Conservation (phyloP, 64 coral and sea anemone genomes). For the Catalaphyllia jardinei region DNA sequence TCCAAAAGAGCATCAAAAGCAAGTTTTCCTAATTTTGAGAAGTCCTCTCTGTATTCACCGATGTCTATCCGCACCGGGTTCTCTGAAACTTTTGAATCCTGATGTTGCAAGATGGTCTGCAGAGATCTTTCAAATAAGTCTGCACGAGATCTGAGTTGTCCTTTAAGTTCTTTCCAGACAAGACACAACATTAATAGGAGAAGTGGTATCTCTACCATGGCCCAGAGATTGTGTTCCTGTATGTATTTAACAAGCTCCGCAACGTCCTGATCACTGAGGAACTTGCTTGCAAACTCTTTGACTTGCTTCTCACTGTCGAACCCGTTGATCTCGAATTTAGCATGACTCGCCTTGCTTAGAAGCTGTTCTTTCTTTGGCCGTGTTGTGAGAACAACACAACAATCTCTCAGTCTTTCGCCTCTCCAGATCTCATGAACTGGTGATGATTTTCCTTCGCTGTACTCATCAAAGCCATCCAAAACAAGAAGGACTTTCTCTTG, state of each 20-base stretch:
- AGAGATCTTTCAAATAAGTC: constrained; percentile 14
- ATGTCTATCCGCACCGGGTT: background rate
- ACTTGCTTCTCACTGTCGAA: constrained; percentile 25
- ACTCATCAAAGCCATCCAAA: constrained; percentile 61
- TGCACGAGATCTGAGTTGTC: constrained; percentile 16
- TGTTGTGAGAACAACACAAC: constrained; percentile 43
- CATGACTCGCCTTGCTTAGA: background rate
- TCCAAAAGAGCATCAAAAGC: constrained; percentile 37
- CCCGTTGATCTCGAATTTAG: constrained; percentile 32
- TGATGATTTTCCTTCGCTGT: background rate
- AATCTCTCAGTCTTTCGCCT: background rate
- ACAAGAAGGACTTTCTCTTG: constrained; percentile 42
- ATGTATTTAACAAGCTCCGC: constrained; percentile 5
- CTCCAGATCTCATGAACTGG: background rate
- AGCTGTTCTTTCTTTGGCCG: constrained; percentile 17
- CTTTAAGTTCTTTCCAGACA: constrained; percentile 27
- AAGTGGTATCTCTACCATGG: constrained; percentile 44
- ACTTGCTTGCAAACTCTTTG: constrained; percentile 6
- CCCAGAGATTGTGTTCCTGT: background rate
- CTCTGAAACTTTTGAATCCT: constrained; percentile 2
- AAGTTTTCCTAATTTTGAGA: constrained; percentile 36
- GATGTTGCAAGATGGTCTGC: constrained; percentile 2
- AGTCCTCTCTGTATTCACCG: constrained; percentile 9
- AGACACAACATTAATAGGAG: constrained; percentile 35
- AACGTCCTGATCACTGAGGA: background rate